Base-by-base conservation (phyloP, 1,140 invertebrate genomes). In the Drosophila erecta region DNA sequence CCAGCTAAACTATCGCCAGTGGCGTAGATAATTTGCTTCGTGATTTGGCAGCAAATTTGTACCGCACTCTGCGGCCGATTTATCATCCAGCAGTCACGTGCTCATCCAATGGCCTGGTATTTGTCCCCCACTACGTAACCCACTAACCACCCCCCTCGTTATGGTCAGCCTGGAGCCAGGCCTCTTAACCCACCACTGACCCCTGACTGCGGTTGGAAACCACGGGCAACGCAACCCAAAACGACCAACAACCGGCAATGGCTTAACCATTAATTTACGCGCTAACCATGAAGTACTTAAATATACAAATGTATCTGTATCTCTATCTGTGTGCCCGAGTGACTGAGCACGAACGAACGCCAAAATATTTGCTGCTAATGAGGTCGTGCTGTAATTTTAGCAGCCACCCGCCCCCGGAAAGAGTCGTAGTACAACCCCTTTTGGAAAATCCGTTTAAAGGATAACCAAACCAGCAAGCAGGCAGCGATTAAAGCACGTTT, bases 231-330 rank as follows among this genome's bases (percentile, higher is more conserved):
- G 44, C 49, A 38, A 59, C 59, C 75, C 46, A 43, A 43, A 76
- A 64, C 65, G 58, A 61, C 70, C 69, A 50, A 38, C 60, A 54
- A 62, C 57, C 57, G 24, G 22, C 60, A 62, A 76, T 61, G 81
- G 81, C 73, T 80, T 85, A 85, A 85, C 81, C 81, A 85, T 85
- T 85, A 85, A 85, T 85, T 85, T 85, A 85, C 81, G 81, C 81
- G 77, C 81, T 85, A 85, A 85, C 77, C 81, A 85, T 85, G 72
- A 85, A 84, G 77, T 85, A 85, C 76, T 85, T 85, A 77, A 85
- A 80, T 85, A 80, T 85, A 76, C 81, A 84, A 85, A 71, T 76
- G 60, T 60, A 62, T 55, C 44, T 35, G 60, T 67, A 62, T 50
- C 44, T 35, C 27, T 76, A 72, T 76, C 77, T 66, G 43, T 66